phyloP scores from a whole-genome alignment of 2,797 vertebrate genomes.

The Gallinago nigripennis region DNA sequence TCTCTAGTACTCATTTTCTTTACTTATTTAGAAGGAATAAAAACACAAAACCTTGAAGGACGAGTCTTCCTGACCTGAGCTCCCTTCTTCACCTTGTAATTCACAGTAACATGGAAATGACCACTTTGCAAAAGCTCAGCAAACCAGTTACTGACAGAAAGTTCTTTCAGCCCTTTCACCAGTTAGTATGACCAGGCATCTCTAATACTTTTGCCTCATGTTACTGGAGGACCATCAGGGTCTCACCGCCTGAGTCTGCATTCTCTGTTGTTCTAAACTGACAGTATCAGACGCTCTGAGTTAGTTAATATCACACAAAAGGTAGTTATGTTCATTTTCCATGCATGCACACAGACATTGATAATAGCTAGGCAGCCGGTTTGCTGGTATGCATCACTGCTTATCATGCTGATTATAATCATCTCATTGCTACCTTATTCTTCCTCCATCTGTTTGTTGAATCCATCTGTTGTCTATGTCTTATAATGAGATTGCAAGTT shows the following conservation, averaged over 20 bases:
- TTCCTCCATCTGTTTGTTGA: conserved; percentile 55
- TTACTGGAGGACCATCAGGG: not conserved
- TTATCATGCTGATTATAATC: conserved; percentile 58
- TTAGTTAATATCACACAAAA: not conserved
- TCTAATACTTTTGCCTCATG: not conserved
- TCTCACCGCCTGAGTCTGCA: not conserved
- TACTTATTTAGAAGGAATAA: not conserved
- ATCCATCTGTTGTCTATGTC: conserved; percentile 57
- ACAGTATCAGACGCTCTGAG: not conserved
- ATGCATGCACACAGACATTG: not conserved
- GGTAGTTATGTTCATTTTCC: conserved; percentile 24
- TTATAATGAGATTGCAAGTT: conserved; percentile 44
- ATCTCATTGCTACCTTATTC: conserved; percentile 60
- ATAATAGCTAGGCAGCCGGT: conserved; percentile 22
- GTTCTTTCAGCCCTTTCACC: not conserved
- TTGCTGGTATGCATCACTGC: conserved; percentile 51
- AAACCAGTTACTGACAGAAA: not conserved
- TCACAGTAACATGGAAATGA: not conserved
- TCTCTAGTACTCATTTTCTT: not conserved
- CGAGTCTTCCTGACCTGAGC: not conserved
- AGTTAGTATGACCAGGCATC: not conserved
- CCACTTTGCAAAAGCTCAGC: not conserved
- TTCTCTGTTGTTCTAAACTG: not conserved
- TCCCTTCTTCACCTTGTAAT: not conserved
- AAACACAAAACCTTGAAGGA: not conserved